These are phyloP conservation scores for Gasterosteus nipponicus DNA, from an alignment of 2,113 vertebrate species.

Conservation along the genomic window DNA sequence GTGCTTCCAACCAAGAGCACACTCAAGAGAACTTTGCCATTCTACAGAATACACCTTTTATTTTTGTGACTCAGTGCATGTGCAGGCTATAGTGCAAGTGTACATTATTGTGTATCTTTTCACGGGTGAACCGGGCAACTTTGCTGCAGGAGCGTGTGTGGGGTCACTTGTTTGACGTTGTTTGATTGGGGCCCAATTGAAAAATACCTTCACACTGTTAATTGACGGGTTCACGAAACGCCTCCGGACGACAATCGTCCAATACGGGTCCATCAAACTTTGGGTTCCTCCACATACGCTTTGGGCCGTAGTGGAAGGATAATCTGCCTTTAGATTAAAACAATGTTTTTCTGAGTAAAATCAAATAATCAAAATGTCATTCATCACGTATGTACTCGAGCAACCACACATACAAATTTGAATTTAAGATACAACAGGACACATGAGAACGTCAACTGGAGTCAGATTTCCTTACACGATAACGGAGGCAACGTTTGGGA, in stretches of 20 bases:
- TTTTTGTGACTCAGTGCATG: slow-evolving; percentile 71
- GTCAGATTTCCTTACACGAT: no score
- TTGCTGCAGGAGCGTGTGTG: slow-evolving; percentile 37
- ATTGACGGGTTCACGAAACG: slow-evolving; percentile 29
- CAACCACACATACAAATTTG: not conserved
- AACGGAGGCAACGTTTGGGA: not conserved
- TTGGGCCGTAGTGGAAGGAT: not conserved
- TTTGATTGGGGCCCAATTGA: not conserved
- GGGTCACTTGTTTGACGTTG: slow-evolving; percentile 28
- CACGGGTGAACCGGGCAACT: slow-evolving; percentile 49
- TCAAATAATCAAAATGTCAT: no score
- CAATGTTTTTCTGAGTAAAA: not conserved
- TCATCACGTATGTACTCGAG: not conserved
- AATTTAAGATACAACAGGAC: not conserved
- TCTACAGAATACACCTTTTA: slow-evolving; percentile 80
- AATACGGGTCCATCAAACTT: not conserved
- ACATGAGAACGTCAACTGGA: not conserved
- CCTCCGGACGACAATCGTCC: not conserved
- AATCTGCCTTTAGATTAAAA: not conserved
- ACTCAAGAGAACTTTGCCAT: slow-evolving; percentile 80
- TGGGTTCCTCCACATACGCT: not conserved
- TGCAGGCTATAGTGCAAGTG: slow-evolving; percentile 70
- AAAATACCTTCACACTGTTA: slow-evolving; percentile 2
- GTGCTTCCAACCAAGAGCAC: slow-evolving; percentile 63
- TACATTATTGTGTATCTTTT: slow-evolving; percentile 82